A percentile compares a stretch with the other conserved stretches of the same genome.
Conservation (phyloP, 2,797 vertebrate species). For the Knipowitschia caucasica region DNA sequence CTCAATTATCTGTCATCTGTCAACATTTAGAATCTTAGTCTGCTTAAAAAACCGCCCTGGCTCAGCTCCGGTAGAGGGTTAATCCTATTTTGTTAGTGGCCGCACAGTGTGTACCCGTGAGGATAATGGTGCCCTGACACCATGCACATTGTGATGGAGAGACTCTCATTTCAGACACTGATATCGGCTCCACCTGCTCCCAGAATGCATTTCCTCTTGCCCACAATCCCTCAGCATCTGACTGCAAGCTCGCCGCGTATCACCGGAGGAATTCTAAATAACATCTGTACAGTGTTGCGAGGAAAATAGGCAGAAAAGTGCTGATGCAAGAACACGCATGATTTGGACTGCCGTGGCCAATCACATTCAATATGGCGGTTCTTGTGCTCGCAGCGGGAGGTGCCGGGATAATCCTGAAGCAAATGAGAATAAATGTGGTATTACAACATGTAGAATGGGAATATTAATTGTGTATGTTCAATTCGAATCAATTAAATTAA, state of each 20-base stretch:
- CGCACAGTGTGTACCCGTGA: not conserved
- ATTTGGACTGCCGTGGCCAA: not conserved
- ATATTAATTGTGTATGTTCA: too few species aligned
- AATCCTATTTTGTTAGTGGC: not conserved
- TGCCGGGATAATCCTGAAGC: too few species aligned
- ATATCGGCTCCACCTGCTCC: conserved; percentile 33
- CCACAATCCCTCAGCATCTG: conserved; percentile 28
- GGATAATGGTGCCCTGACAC: conserved; percentile 24
- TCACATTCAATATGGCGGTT: not conserved
- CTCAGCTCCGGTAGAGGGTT: not conserved
- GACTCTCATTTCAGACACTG: conserved; percentile 47
- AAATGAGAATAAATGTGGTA: too few species aligned
- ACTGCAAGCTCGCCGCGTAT: conserved; percentile 24
- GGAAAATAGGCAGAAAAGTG: not conserved
- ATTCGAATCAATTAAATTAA: too few species aligned
- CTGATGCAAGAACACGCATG: not conserved
- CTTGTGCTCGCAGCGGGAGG: not conserved
- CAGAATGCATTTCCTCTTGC: conserved; percentile 16
- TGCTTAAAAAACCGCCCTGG: not conserved
- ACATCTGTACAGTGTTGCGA: not conserved
- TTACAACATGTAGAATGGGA: too few species aligned
- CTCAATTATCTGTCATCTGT: too few species aligned
- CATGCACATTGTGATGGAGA: conserved; percentile 14
- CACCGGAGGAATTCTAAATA: conserved; percentile 30
- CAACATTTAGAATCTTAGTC: too few species aligned